These are phyloP conservation scores for Tinea semifulvella DNA, from an alignment of 2,888 invertebrate species.

Conservation along the genomic window DNA sequence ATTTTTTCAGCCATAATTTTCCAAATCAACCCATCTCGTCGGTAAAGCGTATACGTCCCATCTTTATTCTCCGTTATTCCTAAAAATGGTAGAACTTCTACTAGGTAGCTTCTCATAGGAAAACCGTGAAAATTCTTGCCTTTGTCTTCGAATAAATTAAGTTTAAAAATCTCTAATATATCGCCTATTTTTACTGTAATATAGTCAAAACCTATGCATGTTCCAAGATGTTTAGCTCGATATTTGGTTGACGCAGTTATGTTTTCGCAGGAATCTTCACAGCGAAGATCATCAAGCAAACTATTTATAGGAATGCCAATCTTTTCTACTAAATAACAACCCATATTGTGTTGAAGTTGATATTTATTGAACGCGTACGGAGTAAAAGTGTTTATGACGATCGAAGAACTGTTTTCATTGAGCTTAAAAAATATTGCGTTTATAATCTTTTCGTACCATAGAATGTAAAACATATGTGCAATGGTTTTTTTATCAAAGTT, in stretches of 20 bases:
- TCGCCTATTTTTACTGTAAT: constrained; percentile 25
- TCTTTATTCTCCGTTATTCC: constrained; percentile 27
- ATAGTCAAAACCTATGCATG: constrained; percentile 39
- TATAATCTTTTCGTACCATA: constrained; percentile 40
- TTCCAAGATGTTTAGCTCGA: constrained; percentile 35
- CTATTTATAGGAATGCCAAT: constrained; percentile 31
- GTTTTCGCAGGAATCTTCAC: constrained; percentile 37
- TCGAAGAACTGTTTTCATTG: constrained; percentile 25
- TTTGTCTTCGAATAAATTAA: constrained; percentile 37
- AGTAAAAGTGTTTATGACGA: constrained; percentile 31
- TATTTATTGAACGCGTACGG: constrained; percentile 35
- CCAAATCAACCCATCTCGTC: constrained; percentile 49
- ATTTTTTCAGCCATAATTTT: constrained; percentile 35
- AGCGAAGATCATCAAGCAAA: constrained; percentile 33
- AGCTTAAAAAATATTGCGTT: constrained; percentile 37
- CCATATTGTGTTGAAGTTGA: constrained; percentile 28
- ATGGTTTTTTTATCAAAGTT: constrained; percentile 23
- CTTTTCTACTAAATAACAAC: constrained; percentile 39
- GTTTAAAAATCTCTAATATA: constrained; percentile 18
- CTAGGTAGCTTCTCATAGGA: constrained; percentile 29
- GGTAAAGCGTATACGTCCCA: constrained; percentile 30
- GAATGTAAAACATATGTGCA: constrained; percentile 37
- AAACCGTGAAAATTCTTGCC: constrained; percentile 40
- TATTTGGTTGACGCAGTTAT: constrained; percentile 33
- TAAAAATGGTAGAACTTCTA: constrained; percentile 37